Base-by-base conservation (phyloP, 2,113 vertebrate species). In the Notarius quadriscutis region DNA sequence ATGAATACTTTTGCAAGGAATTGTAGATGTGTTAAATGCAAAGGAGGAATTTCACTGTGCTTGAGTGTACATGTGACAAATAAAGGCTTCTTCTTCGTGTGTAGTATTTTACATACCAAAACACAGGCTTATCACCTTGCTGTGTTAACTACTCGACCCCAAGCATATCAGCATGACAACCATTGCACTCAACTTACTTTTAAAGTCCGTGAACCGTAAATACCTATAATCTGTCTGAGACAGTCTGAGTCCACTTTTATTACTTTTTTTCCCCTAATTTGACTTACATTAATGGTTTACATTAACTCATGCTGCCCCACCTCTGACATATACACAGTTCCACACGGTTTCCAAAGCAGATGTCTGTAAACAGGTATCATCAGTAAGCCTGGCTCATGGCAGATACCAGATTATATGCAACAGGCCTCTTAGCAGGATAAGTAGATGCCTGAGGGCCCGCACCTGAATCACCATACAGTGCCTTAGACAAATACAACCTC, bases 401-500 rank as follows among this genome's bases (percentile, higher is more conserved):
- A 94, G 93, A 95, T 95, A 93, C 90, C 84, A 86, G 92, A 91
- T 96, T 96, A 91, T 94, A 87, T 92, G 92, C 92, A 92, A 93
- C 92, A 87, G 91, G 86, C 91, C 94, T 89, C 90, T 93, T 84
- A 93, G 92, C 89, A 91, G 91, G 93, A 95, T 92, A 92, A 94
- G 87, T 87, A 12, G 20, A 90, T 90, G 95, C 95, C 96, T 94
- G 88, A 91, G 95, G 96, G 94, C 94, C 93, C 94, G 92, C 96
- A 97, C 96, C 96, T 97, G 96, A 97, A 94, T 94, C 93, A 95
- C 93, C 93, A 94, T 91, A 94, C 89, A 67, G 65, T 65, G 84
- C 81, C 69, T 82, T 86, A 87, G 85, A 79, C 89, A 92, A 91
- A 92, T 85, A 90, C 85, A 77, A 87, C 87, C 75, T 65, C 69